Percentiles rank a stretch among this genome's conserved stretches.
Conservation (phyloP, 2,113 vertebrate species). For the Indicator indicator region DNA sequence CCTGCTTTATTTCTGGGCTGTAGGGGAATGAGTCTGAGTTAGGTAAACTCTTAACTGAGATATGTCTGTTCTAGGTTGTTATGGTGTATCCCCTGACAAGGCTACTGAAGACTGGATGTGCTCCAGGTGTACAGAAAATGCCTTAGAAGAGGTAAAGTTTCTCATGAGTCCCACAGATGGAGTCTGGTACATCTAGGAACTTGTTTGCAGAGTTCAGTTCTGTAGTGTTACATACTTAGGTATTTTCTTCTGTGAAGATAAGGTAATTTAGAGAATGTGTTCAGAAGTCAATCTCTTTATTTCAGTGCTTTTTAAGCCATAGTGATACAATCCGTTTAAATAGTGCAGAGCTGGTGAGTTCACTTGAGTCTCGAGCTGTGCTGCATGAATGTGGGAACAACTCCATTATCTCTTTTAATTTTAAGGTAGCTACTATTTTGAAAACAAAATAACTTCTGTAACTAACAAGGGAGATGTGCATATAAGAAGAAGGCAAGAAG, state of each 20-base stretch:
- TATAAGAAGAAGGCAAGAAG: background rate
- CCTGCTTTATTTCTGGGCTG: background rate
- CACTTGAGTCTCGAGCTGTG: background rate
- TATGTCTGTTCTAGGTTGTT: slow-evolving; percentile 84
- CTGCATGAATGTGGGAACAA: background rate
- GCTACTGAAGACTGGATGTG: slow-evolving; percentile 89
- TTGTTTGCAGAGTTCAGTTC: background rate
- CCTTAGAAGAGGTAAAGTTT: slow-evolving; percentile 87
- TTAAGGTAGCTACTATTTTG: background rate
- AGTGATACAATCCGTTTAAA: background rate
- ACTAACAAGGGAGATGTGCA: background rate
- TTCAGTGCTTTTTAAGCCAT: background rate
- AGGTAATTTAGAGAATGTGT: background rate
- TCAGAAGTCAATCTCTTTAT: background rate
- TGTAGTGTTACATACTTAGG: background rate
- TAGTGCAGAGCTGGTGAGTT: background rate
- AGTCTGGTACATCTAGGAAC: background rate
- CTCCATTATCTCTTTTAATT: background rate
- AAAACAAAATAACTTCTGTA: background rate
- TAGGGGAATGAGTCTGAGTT: background rate
- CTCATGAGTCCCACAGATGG: background rate
- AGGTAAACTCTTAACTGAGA: background rate
- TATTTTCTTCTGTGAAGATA: background rate
- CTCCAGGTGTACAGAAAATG: slow-evolving; percentile 90
- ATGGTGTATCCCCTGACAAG: slow-evolving; percentile 85